Conservation (phyloP, 37 sponge, comb jelly and placozoan species). For the Chondrosia reniformis region DNA sequence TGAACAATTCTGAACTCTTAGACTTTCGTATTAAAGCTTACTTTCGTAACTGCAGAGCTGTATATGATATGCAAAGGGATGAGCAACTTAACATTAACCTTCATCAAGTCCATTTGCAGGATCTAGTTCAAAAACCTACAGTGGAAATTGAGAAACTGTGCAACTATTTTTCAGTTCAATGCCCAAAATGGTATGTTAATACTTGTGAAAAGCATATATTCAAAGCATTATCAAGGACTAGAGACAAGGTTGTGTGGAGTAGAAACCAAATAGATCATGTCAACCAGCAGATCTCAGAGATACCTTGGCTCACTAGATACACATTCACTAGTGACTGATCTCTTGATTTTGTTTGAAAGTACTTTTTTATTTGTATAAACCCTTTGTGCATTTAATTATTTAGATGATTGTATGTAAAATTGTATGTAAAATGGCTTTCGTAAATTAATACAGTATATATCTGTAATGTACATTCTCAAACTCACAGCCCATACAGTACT, state of each 20-base stretch:
- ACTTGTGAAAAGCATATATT: slow-evolving; percentile 5
- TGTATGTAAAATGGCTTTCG: too few species aligned
- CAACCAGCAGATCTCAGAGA: neutral
- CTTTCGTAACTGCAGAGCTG: slow-evolving; percentile 14
- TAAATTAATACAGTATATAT: too few species aligned
- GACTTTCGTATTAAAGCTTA: slow-evolving; percentile 23
- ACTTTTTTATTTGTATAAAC: too few species aligned
- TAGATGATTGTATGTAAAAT: too few species aligned
- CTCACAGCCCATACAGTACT: too few species aligned
- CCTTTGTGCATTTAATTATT: too few species aligned
- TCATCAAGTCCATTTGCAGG: slow-evolving; percentile 1
- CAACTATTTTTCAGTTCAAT: neutral
- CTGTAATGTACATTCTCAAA: too few species aligned
- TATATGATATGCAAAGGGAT: neutral
- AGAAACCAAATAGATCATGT: neutral
- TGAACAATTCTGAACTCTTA: slow-evolving; percentile 13
- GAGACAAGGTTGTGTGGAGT: slow-evolving; percentile 4
- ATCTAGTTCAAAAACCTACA: neutral
- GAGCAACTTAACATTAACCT: neutral
- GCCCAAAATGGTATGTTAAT: neutral
- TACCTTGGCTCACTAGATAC: slow-evolving; percentile 9
- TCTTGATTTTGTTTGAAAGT: neutral
- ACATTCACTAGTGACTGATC: neutral
- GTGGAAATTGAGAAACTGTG: neutral
- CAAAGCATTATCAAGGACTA: slow-evolving; percentile 1